Percentiles rank a stretch among this genome's conserved stretches.
phyloP scores from a whole-genome alignment of 1,140 invertebrate species.

The Orussus abietinus region DNA sequence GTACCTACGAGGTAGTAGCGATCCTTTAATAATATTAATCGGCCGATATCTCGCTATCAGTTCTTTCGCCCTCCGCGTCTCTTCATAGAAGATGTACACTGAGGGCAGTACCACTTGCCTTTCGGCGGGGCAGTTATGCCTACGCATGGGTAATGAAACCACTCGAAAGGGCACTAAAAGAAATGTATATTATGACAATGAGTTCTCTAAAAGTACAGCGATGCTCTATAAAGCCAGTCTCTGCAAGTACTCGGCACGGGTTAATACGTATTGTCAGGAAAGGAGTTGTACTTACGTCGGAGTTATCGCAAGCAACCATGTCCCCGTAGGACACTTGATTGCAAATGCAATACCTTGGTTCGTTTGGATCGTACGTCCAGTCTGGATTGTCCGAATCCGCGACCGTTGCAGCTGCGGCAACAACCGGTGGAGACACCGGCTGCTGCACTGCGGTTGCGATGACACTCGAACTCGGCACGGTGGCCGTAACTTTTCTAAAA shows the following conservation, averaged over 20 bases:
- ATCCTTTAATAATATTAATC: constrained; percentile 21
- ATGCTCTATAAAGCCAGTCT: not conserved
- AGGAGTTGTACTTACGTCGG: constrained; percentile 66
- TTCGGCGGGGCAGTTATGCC: constrained; percentile 93
- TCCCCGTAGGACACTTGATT: constrained; percentile 98
- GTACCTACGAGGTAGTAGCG: constrained; percentile 46
- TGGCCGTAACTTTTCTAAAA: constrained; percentile 46
- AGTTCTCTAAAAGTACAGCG: no score
- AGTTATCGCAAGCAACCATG: constrained; percentile 99
- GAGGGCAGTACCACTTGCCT: constrained; percentile 98
- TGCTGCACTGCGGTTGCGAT: constrained; percentile 42
- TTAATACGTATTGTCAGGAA: not conserved
- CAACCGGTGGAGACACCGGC: constrained; percentile 27
- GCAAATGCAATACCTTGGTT: constrained; percentile 95
- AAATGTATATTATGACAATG: no score
- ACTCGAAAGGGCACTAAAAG: constrained; percentile 90
- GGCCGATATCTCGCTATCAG: constrained; percentile 41
- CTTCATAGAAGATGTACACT: constrained; percentile 89
- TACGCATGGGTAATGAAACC: constrained; percentile 99
- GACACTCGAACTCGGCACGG: constrained; percentile 43
- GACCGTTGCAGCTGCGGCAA: constrained; percentile 40
- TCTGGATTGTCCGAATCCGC: constrained; percentile 59
- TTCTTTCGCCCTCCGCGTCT: constrained; percentile 74
- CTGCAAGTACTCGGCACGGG: not conserved
- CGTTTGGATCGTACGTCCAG: constrained; percentile 86